Base-by-base conservation (phyloP, 2,888 invertebrate genomes). In the Ochropacha duplaris region DNA sequence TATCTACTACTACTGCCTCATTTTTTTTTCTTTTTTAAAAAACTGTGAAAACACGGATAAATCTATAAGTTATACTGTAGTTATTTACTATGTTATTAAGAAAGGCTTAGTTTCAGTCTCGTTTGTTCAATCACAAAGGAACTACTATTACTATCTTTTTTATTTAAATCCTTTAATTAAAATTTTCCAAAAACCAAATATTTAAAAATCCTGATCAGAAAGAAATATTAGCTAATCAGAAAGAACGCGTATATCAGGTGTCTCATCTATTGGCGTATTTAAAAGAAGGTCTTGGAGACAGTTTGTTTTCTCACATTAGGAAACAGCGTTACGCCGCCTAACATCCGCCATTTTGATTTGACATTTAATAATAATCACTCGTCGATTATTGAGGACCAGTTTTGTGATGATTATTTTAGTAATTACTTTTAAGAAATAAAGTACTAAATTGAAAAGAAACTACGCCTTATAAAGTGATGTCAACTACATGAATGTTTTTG, bases 321-420 rank as follows among this genome's bases (percentile, higher is more conserved):
- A 22, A 51, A 31, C 50, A 51, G 58, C 50, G 55, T 51, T 62
- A 65, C 66, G 68, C 66, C 66, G 68, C 64, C 68, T 70, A 68
- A 64, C 63, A 73, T 76, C 78, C 79, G 81, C 79, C 79, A 80
- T 80, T 76, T 80, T 80, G 81, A 72, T 69, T 72, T 64, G 62
- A 44, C 44, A 44, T n/a, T n/a, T 44, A 44, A 44, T 44, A 8
- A 44, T 44, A 19, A 54, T 22, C 54, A 52, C 39, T 55, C 24
- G 49, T 39, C 22, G 34, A 55, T 52, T 52, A 55, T 50, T 50
- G 24, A 14, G n/a, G 9, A 44, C 44, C 44, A 44, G 44, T 44
- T 19, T 44, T 9, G 44, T 19, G 19, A 44, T 36, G 1, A 14
- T 19, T 44, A 19, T 9, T 19, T 19, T 19, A 44, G 8, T 44